A percentile compares a stretch with the other conserved stretches of the same genome.
These are phyloP conservation scores for Bufotes viridis DNA, from an alignment of 2,797 vertebrate species.

Conservation along the genomic window DNA sequence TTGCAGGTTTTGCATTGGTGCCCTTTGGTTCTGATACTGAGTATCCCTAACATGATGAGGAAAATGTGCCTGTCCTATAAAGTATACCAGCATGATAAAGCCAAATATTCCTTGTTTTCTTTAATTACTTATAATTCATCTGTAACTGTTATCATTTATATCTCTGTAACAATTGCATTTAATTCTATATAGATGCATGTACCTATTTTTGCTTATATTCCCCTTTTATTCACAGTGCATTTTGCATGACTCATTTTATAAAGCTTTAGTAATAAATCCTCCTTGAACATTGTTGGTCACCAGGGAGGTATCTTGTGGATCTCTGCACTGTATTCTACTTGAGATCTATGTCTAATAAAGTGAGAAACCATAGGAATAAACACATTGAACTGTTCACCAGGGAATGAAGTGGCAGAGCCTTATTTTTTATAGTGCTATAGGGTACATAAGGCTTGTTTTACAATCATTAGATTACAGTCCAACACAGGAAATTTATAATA, in stretches of 20 bases:
- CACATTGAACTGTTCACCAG: constrained; percentile 30
- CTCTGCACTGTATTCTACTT: constrained; percentile 10
- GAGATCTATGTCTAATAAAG: constrained; percentile 28
- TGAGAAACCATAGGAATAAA: constrained; percentile 29
- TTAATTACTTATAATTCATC: neutral
- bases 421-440: neutral
- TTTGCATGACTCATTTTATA: constrained; percentile 18
- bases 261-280: constrained; percentile 31
- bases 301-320: constrained; percentile 31
- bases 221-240: neutral
- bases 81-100: too few relatives aligned
- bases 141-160: neutral
- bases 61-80: too few relatives aligned
- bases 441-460: constrained; percentile 9
- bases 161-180: constrained; percentile 9
- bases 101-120: too few relatives aligned
- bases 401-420: neutral
- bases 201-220: neutral
- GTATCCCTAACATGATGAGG: too few relatives aligned
- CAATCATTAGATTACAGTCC: constrained; percentile 19
- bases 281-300: constrained; percentile 19
- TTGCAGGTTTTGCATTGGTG: too few relatives aligned
- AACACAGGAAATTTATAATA: neutral
- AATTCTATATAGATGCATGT: neutral
- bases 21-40: too few relatives aligned